Conservation (phyloP, 35 echinoderm and acorn worm species). For the Ophioderma brevispina region DNA sequence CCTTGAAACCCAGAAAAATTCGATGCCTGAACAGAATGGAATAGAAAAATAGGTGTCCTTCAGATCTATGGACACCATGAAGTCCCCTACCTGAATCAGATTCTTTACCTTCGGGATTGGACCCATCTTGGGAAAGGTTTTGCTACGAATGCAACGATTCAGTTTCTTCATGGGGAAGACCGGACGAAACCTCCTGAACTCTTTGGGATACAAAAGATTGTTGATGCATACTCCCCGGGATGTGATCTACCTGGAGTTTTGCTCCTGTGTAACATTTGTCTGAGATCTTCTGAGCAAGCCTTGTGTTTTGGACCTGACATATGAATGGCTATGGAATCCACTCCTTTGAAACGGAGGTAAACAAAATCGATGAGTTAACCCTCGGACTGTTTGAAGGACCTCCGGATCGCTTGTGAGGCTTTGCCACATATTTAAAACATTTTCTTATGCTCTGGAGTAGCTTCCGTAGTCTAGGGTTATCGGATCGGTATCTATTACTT, state of each 20-base stretch:
- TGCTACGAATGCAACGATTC: not conserved
- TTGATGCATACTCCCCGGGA: slow-evolving; percentile 22
- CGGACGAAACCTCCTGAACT: slow-evolving; percentile 13
- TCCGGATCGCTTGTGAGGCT: slow-evolving; percentile 25
- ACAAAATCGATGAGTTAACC: slow-evolving; percentile 40
- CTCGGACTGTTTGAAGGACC: slow-evolving; percentile 25
- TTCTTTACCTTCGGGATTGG: not conserved
- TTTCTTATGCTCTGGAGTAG: no score
- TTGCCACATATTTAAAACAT: slow-evolving; percentile 12
- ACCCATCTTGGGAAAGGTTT: slow-evolving; percentile 41
- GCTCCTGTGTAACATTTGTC: not conserved
- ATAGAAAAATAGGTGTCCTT: slow-evolving; percentile 38
- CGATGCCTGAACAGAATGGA: no score
- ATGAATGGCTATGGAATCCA: not conserved
- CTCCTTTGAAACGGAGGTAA: not conserved
- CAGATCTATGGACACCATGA: slow-evolving; percentile 32
- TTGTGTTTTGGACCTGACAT: not conserved
- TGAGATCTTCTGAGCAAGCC: not conserved
- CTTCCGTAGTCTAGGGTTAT: no score
- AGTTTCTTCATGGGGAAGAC: slow-evolving; percentile 22
- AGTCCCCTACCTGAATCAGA: not conserved
- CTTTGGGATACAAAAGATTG: slow-evolving; percentile 37
- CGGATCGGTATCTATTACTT: no score
- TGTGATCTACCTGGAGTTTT: not conserved
- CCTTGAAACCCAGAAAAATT: slow-evolving; percentile 34